A percentile compares a stretch with the other conserved stretches of the same genome.
Conservation (phyloP, 1,140 invertebrate species). For the Conus ventricosus region DNA sequence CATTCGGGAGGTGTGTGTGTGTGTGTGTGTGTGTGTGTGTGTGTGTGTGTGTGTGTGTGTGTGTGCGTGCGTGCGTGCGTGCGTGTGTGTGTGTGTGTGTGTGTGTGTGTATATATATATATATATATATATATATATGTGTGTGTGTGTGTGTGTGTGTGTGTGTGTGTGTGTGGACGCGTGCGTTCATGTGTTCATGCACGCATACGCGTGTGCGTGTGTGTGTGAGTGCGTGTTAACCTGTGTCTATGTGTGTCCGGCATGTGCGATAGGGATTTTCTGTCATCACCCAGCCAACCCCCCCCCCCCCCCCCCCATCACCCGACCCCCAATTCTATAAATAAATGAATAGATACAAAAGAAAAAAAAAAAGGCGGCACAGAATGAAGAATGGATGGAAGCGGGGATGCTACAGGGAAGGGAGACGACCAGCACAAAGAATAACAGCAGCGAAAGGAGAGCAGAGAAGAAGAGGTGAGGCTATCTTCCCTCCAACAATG, state of each 20-base stretch:
- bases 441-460: no score
- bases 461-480: no score
- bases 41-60: background rate
- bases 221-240: background rate
- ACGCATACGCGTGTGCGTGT: background rate
- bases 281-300: no score
- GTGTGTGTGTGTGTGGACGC: background rate
- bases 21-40: conserved; percentile 1
- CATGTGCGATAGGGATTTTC: background rate
- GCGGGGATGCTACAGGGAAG: no score
- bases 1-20: background rate
- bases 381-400: no score
- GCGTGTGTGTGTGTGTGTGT: background rate
- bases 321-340: no score
- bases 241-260: background rate
- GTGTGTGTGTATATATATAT: background rate
- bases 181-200: background rate
- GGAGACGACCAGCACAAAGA: no score
- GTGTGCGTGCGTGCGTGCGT: background rate
- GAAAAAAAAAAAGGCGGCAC: no score
- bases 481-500: no score
- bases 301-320: no score
- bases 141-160: conserved; percentile 4
- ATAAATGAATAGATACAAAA: background rate
- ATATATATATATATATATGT: background rate